These are phyloP conservation scores for Drosophila arizonae DNA, from an alignment of 1,140 invertebrate species.

Conservation along the genomic window DNA sequence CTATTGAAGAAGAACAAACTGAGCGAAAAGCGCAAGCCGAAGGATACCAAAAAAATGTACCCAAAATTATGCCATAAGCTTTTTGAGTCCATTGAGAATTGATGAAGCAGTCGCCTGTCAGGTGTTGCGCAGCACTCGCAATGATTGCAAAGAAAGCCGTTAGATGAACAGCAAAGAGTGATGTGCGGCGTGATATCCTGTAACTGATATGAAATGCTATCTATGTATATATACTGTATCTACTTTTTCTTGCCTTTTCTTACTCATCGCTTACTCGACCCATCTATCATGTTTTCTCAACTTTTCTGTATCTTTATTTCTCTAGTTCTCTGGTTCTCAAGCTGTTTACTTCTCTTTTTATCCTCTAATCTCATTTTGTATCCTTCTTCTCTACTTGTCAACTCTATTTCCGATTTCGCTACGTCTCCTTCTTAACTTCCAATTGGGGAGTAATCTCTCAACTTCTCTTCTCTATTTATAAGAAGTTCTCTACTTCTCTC, in stretches of 20 bases:
- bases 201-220: no score
- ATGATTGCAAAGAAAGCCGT: conserved; percentile 21
- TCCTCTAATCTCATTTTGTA: not conserved
- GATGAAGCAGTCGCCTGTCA: conserved; percentile 30
- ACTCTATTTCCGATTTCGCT: no score
- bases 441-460: not conserved
- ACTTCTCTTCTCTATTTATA: no score
- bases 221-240: not conserved
- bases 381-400: not conserved
- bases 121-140: conserved; percentile 23
- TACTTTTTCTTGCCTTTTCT: not conserved
- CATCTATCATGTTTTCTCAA: not conserved
- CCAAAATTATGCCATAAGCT: conserved; percentile 60
- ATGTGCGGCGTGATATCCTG: no score
- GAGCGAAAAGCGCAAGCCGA: conserved; percentile 7
- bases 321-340: not conserved
- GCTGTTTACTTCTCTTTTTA: no score
- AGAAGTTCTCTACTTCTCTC: no score
- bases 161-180: not conserved
- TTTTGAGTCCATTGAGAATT: conserved; percentile 45
- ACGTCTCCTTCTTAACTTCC: no score
- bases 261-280: not conserved
- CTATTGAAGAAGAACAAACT: conserved; percentile 61
- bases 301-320: not conserved
- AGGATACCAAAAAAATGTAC: conserved; percentile 6